These are phyloP conservation scores for Saturnia pavonia DNA, from an alignment of 2,888 invertebrate genomes.

Conservation along the genomic window DNA sequence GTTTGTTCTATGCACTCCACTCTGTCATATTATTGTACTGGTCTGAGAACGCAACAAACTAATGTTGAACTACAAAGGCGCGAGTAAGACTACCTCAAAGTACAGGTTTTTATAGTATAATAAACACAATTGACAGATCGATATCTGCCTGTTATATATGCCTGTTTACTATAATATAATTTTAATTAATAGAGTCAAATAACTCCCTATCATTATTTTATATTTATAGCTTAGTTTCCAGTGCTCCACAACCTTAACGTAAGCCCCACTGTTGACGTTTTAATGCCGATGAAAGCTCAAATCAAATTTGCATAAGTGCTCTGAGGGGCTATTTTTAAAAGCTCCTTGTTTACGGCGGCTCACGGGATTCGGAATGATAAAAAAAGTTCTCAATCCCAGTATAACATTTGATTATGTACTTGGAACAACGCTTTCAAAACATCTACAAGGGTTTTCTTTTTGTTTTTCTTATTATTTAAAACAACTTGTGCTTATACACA, in stretches of 20 bases:
- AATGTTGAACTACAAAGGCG: no score
- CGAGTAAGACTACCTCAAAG: no score
- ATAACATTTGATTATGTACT: conserved; percentile 7
- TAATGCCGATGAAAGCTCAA: conserved; percentile 46
- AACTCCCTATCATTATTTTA: not conserved
- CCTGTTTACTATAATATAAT: no score
- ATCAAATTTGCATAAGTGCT: conserved; percentile 56
- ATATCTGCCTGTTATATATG: no score
- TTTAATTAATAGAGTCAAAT: not conserved
- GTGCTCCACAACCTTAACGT: conserved; percentile 26
- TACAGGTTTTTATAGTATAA: no score
- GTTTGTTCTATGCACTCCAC: no score
- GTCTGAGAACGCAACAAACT: no score
- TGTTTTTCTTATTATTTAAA: not conserved
- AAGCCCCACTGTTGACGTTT: conserved; percentile 46
- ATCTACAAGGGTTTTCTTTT: not conserved
- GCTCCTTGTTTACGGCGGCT: conserved; percentile 35
- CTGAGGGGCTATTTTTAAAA: conserved; percentile 40
- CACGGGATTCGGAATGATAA: conserved; percentile 31
- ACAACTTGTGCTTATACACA: no score
- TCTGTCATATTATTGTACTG: no score
- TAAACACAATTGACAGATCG: no score
- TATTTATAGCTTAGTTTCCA: conserved; percentile 22
- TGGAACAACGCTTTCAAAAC: not conserved
- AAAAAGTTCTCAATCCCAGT: not conserved